A percentile compares a stretch with the other conserved stretches of the same genome.
These are phyloP conservation scores for Acanthopleura granulata DNA, from an alignment of 2,888 invertebrate genomes.

Conservation along the genomic window DNA sequence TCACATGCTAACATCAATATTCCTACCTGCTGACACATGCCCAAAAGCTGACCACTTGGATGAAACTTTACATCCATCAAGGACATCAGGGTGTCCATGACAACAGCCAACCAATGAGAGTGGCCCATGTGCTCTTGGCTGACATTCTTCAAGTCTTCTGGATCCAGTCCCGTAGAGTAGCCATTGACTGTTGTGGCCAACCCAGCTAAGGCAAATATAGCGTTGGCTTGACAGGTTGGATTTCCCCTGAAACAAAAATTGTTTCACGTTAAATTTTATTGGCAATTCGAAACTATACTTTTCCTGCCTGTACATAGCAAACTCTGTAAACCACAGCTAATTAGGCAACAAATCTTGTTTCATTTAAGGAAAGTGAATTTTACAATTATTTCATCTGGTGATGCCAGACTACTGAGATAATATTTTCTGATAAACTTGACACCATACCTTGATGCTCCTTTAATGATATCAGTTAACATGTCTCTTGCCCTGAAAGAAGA, in stretches of 20 bases:
- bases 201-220: slow-evolving; percentile 56
- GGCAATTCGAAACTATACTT: no score
- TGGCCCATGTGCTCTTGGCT: slow-evolving; percentile 53
- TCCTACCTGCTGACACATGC: slow-evolving; percentile 61
- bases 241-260: slow-evolving; percentile 42
- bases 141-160: slow-evolving; percentile 34
- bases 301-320: no score
- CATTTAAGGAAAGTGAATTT: no score
- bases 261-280: no score
- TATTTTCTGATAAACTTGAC: background rate
- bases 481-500: slow-evolving; percentile 53
- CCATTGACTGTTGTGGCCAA: slow-evolving; percentile 46
- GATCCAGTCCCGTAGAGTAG: slow-evolving; percentile 42
- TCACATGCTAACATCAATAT: background rate
- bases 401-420: no score
- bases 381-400: no score
- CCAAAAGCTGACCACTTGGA: slow-evolving; percentile 51
- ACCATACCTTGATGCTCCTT: slow-evolving; percentile 51
- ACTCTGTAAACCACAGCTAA: no score
- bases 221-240: slow-evolving; percentile 60
- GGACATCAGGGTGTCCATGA: slow-evolving; percentile 56
- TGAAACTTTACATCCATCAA: slow-evolving; percentile 53
- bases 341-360: no score
- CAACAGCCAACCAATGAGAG: slow-evolving; percentile 57
- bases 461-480: slow-evolving; percentile 49